Base-by-base conservation (phyloP, 2,113 vertebrate genomes). In the Poeciliopsis retropinna region DNA sequence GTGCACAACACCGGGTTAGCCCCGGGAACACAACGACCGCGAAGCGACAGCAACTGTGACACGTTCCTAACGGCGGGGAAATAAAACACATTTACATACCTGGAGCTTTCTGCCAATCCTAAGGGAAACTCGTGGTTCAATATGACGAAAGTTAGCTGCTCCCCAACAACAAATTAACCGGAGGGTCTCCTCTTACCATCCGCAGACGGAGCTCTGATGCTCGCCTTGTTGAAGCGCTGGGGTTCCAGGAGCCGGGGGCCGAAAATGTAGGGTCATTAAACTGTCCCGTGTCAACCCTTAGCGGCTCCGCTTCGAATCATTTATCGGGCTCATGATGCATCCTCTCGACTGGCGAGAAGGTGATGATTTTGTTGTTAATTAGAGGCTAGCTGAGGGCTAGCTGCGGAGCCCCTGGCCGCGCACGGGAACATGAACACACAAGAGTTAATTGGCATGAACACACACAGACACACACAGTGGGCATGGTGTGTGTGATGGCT, bases 401-500 rank as follows among this genome's bases (percentile, higher is more conserved):
- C 87, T 71, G 57, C 69, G 44, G 84, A 87, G 80, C 80, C 60
- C 41, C 77, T 82, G 83, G 79, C 85, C 82, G 85, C 87, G 80
- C 91, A 89, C 92, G 86, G 92, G 92, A 94, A 94, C 92, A 92
- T 92, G 93, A 91, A 93, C 92, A 92, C 72, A 68, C 73, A 89
- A 83, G 29, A 83, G 47, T 74, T 89, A 89, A 90, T 83, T 85
- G 85, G 80, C 88, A 85, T 25, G 72, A 75, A 82, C 81, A 74
- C 78, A 57, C 63, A 37, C 31, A 32, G 31, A 32, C 69, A 13
- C 80, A 73, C 32, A 76, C 75, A 73, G 39, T 47, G 44, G 17
- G 44, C 44, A 47, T 47, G 44, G 44, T 47, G 44, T 47, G 41
- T 44, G 44, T 47, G 44, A 57, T 3, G 51, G 51, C 51, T 57